phyloP scores from a whole-genome alignment of 1,140 invertebrate genomes.

The Atta cephalotes region DNA sequence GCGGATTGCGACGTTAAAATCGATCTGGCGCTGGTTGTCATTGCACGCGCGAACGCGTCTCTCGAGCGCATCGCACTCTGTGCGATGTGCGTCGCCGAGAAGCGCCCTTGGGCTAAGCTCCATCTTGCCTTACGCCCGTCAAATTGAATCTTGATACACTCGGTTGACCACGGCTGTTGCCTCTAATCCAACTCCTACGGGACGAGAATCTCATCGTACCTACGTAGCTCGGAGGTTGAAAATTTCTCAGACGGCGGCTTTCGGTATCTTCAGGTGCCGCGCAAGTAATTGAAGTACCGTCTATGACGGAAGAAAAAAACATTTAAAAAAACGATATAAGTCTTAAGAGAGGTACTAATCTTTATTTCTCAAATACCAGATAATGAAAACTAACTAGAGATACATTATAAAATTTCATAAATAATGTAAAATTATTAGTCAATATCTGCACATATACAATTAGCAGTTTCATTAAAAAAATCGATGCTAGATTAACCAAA shows the following conservation, averaged over 20 bases:
- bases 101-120: constrained; percentile 36
- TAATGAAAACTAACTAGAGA: neutral
- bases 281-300: neutral
- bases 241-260: constrained; percentile 13
- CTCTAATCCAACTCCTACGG: constrained; percentile 26
- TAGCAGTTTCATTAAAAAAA: neutral
- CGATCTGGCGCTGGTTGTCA: constrained; percentile 49
- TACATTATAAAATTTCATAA: neutral
- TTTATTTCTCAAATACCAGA: constrained; percentile 17
- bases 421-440: neutral
- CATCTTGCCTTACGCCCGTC: constrained; percentile 29
- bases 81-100: neutral
- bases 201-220: constrained; percentile 30
- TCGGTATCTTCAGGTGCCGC: constrained; percentile 9
- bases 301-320: neutral
- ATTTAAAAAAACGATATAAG: neutral
- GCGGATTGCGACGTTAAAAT: constrained; percentile 48
- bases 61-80: constrained; percentile 36
- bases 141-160: constrained; percentile 72
- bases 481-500: neutral
- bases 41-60: constrained; percentile 50
- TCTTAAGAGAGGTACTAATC: neutral
- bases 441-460: neutral
- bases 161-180: constrained; percentile 33
- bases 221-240: neutral